Evolutionary conservation across 1,140 invertebrate genomes (phyloP).

Genomic region (Pinna nobilis): DNA sequence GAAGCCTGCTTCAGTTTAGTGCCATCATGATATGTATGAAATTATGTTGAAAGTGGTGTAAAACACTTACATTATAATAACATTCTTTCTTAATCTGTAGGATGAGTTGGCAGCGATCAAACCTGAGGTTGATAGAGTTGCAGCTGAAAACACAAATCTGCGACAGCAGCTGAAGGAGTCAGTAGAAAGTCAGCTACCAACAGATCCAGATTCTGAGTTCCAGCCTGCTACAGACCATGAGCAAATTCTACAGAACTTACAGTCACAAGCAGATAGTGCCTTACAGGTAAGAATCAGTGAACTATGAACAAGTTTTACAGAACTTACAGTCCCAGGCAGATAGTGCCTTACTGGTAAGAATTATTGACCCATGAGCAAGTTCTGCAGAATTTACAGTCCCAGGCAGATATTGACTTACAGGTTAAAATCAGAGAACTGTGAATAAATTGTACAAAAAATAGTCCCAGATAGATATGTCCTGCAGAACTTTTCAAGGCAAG

Average conservation of each 20-base stretch:
- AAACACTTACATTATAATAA: too few species aligned
- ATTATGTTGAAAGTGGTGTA: too few species aligned
- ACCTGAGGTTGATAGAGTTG: slow-evolving; percentile 22
- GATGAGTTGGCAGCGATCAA: slow-evolving; percentile 14
- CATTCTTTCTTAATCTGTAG: slow-evolving; percentile 17
- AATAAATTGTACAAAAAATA: too few species aligned
- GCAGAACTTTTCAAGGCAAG: too few species aligned
- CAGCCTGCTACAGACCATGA: slow-evolving; percentile 41
- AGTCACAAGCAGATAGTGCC: slow-evolving; percentile 47
- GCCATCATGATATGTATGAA: too few species aligned
- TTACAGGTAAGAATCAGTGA: slow-evolving; percentile 37
- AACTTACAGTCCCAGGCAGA: slow-evolving; percentile 53
- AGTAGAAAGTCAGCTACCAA: slow-evolving; percentile 39
- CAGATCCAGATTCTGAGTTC: slow-evolving; percentile 6
- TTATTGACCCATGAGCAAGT: neutral
- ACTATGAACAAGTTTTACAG: neutral
- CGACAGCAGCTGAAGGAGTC: slow-evolving; percentile 37
- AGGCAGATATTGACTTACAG: slow-evolving; percentile 49
- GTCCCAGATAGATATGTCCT: too few species aligned
- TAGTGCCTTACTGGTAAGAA: slow-evolving; percentile 44
- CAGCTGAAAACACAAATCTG: slow-evolving; percentile 26
- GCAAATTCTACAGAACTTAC: slow-evolving; percentile 50
- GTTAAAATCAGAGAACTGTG: slow-evolving; percentile 21
- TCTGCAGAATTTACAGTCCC: slow-evolving; percentile 14
- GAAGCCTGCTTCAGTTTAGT: too few species aligned